A percentile compares a stretch with the other conserved stretches of the same genome.
phyloP scores from a whole-genome alignment of 1,140 invertebrate genomes.

The Drosophila lowei region DNA sequence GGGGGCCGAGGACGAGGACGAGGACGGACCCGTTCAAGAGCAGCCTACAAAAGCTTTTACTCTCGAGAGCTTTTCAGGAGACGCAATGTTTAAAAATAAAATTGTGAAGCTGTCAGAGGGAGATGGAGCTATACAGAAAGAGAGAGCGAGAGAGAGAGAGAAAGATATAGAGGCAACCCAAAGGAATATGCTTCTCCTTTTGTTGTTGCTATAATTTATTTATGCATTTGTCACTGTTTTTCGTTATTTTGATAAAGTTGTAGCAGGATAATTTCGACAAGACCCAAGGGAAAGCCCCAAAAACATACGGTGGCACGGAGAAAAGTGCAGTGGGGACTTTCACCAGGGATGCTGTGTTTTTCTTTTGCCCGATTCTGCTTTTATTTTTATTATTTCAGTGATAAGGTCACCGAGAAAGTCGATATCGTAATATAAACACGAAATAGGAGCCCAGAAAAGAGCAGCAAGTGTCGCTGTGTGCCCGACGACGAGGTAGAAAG shows the following conservation, averaged over 20 bases:
- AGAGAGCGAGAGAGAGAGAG: neutral
- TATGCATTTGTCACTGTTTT: constrained; percentile 72
- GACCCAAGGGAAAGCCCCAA: constrained; percentile 28
- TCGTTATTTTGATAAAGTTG: constrained; percentile 74
- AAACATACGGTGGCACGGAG: neutral
- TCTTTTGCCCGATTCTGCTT: neutral
- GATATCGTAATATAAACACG: constrained; percentile 81
- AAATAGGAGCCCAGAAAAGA: constrained; percentile 69
- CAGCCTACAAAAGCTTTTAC: constrained; percentile 45
- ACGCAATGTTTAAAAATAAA: constrained; percentile 29
- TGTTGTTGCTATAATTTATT: constrained; percentile 65
- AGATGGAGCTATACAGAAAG: neutral
- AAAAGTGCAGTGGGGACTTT: neutral
- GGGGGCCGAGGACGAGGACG: constrained; percentile 43
- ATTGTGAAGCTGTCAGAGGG: neutral
- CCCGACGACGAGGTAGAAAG: constrained; percentile 27
- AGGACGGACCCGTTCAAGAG: constrained; percentile 54
- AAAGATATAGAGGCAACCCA: constrained; percentile 11
- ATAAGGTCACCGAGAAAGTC: constrained; percentile 68
- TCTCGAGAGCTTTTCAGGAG: constrained; percentile 53
- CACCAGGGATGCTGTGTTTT: neutral
- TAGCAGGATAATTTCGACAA: constrained; percentile 71
- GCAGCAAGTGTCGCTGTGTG: constrained; percentile 28
- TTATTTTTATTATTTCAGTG: constrained; percentile 37
- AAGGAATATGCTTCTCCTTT: constrained; percentile 42